These are phyloP conservation scores for Rallus limicola DNA, from an alignment of 2,113 vertebrate genomes.

Conservation along the genomic window DNA sequence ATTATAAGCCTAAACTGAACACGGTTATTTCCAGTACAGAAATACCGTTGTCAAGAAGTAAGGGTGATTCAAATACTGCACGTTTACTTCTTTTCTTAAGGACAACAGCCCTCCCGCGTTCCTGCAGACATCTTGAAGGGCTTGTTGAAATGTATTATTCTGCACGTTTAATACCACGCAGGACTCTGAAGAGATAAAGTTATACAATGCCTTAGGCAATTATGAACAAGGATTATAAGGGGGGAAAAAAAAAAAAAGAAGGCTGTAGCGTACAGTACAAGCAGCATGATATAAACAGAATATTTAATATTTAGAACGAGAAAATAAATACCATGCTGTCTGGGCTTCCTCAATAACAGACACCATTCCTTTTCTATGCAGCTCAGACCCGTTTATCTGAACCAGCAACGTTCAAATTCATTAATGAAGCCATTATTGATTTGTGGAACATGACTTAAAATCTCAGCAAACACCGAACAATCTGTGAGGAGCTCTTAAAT, in stretches of 20 bases:
- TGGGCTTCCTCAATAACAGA: neutral
- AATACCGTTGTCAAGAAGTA: neutral
- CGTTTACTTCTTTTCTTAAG: slow-evolving; percentile 14
- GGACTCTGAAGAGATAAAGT: slow-evolving; percentile 41
- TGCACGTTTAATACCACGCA: slow-evolving; percentile 6
- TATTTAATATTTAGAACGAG: slow-evolving; percentile 48
- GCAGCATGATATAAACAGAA: neutral
- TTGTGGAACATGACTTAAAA: slow-evolving; percentile 75
- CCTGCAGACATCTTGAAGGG: slow-evolving; percentile 21
- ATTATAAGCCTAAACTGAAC: neutral
- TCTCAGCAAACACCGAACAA: slow-evolving; percentile 78
- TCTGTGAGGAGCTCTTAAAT: slow-evolving; percentile 77
- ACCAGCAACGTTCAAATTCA: slow-evolving; percentile 64
- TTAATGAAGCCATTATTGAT: slow-evolving; percentile 81
- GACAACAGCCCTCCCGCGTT: neutral
- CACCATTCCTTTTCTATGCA: neutral
- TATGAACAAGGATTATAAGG: slow-evolving; percentile 36
- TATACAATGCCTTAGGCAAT: slow-evolving; percentile 48
- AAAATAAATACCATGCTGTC: neutral
- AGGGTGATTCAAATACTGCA: neutral
- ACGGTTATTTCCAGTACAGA: neutral
- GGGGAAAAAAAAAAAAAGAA: neutral
- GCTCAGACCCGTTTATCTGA: slow-evolving; percentile 40
- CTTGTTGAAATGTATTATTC: slow-evolving; percentile 42
- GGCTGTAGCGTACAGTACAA: neutral